Conservation (phyloP, 2,797 vertebrate genomes). For the Gouania willdenowi region DNA sequence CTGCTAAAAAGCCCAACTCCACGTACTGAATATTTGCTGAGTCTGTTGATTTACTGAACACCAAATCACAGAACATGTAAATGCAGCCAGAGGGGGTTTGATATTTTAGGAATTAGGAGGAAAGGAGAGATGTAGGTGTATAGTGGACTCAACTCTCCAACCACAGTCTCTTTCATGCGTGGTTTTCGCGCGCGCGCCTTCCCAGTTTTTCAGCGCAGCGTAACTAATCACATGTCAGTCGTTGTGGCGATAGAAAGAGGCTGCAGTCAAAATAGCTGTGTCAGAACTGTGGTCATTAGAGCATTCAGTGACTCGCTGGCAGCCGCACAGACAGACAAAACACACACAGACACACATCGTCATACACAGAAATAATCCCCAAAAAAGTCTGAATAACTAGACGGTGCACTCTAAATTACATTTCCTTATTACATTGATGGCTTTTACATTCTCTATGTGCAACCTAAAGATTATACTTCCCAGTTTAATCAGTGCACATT, state of each 20-base stretch:
- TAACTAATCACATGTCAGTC: conserved; percentile 72
- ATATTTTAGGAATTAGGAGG: conserved; percentile 50
- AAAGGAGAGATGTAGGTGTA: conserved; percentile 17
- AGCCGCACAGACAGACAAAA: conserved; percentile 9
- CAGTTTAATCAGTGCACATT: no score
- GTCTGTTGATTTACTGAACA: no score
- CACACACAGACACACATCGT: conserved; percentile 17
- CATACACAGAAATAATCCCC: no score
- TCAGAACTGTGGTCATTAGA: conserved; percentile 66
- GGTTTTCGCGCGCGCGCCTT: conserved; percentile 19
- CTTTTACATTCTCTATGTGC: no score
- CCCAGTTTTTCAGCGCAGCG: conserved; percentile 41
- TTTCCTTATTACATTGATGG: no score
- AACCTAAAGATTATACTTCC: no score
- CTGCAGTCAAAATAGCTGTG: conserved; percentile 73
- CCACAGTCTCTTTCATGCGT: conserved; percentile 35
- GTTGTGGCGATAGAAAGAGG: conserved; percentile 68
- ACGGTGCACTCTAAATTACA: no score
- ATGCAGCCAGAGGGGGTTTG: conserved; percentile 42
- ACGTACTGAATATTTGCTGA: conserved; percentile 36
- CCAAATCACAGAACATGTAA: conserved; percentile 21
- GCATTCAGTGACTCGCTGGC: conserved; percentile 50
- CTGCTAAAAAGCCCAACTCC: conserved; percentile 33
- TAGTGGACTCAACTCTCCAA: conserved; percentile 22
- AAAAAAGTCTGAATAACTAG: no score